Evolutionary conservation across 2,113 vertebrate genomes (phyloP).

Genomic region (Alouatta palliata): DNA sequence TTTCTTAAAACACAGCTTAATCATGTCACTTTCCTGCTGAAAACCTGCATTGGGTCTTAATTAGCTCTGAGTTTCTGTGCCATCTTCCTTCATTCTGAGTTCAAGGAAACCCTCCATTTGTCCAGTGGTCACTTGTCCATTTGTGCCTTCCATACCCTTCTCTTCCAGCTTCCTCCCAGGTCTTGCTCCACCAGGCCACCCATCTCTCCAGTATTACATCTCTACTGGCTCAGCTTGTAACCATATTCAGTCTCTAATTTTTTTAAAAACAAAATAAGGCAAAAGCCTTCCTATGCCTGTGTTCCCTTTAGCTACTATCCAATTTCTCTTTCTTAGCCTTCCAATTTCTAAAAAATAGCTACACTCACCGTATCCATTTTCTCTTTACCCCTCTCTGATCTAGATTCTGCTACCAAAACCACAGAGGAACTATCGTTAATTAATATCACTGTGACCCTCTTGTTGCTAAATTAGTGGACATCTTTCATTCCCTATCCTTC

Average conservation of each 20-base stretch:
- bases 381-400: neutral
- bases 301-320: constrained; percentile 34
- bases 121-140: neutral
- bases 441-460: constrained; percentile 5
- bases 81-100: neutral
- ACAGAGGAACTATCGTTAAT: neutral
- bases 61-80: constrained; percentile 43
- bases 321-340: constrained; percentile 21
- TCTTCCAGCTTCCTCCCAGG: neutral
- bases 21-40: constrained; percentile 42
- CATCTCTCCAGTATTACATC: neutral
- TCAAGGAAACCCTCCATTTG: constrained; percentile 27
- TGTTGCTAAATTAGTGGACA: constrained; percentile 52
- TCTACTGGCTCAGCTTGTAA: constrained; percentile 29
- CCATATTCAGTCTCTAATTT: constrained; percentile 26
- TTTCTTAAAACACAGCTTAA: constrained; percentile 73
- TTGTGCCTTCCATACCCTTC: neutral
- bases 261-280: constrained; percentile 30
- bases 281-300: neutral
- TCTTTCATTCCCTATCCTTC: constrained; percentile 34
- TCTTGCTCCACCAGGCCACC: neutral
- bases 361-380: neutral
- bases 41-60: constrained; percentile 51
- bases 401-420: constrained; percentile 35
- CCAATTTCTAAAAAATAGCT: constrained; percentile 34